These are phyloP conservation scores for Lithophane socia DNA, from an alignment of 2,888 invertebrate species.

Conservation along the genomic window DNA sequence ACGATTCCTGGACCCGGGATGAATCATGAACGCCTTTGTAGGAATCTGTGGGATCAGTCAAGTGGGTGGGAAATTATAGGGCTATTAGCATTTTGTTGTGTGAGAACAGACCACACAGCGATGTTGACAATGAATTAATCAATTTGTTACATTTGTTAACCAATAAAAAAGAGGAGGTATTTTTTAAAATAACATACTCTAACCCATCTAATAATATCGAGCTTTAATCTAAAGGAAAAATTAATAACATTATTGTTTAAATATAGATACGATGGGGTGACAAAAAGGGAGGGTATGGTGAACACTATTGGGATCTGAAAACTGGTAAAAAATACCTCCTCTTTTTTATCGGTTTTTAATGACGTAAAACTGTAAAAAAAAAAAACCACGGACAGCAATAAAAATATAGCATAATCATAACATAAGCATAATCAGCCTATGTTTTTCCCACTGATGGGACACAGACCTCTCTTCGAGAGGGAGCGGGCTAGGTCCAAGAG, in stretches of 20 bases:
- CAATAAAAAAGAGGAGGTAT: not conserved
- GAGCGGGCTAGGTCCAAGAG: too few relatives aligned
- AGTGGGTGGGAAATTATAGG: conserved; percentile 62
- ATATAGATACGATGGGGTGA: conserved; percentile 96
- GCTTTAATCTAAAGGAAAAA: not conserved
- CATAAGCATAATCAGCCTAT: too few relatives aligned
- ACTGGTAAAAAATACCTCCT: too few relatives aligned
- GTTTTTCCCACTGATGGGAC: too few relatives aligned
- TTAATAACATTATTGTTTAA: conserved; percentile 35
- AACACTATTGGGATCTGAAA: conserved; percentile 97
- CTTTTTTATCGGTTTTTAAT: too few relatives aligned
- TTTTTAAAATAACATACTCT: not conserved
- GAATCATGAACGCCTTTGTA: conserved; percentile 63
- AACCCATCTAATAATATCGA: not conserved
- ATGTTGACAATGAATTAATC: conserved; percentile 26
- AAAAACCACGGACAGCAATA: not conserved
- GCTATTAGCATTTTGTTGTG: conserved; percentile 61
- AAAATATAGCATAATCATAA: not conserved
- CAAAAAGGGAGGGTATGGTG: conserved; percentile 96
- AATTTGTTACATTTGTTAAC: conserved; percentile 16
- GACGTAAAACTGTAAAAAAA: too few relatives aligned
- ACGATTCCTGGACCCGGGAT: conserved; percentile 64
- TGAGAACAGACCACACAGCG: conserved; percentile 61
- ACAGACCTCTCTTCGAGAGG: too few relatives aligned
- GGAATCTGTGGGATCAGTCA: conserved; percentile 57